A percentile compares a stretch with the other conserved stretches of the same genome.
Conservation (phyloP, 2,797 vertebrate genomes). For the Poecilia velifera region DNA sequence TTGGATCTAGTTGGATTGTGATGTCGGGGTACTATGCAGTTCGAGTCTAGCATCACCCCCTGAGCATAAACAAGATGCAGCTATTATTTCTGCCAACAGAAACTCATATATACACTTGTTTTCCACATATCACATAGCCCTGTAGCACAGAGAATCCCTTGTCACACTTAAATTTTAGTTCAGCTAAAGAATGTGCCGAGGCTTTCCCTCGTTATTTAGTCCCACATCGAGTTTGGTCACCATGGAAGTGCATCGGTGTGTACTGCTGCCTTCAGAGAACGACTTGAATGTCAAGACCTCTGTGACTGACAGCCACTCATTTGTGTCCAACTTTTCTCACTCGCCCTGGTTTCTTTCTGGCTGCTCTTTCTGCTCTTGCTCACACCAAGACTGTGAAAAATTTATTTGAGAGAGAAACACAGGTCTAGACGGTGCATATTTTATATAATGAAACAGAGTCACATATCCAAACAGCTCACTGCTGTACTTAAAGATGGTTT, state of each 20-base stretch:
- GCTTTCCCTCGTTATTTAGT: conserved; percentile 20
- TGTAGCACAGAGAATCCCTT: background rate
- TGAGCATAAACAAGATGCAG: background rate
- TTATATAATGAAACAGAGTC: conserved; percentile 25
- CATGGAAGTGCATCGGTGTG: background rate
- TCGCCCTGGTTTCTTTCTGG: conserved; percentile 20
- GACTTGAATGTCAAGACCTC: conserved; percentile 31
- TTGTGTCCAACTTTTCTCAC: background rate
- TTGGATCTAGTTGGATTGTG: background rate
- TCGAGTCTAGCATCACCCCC: background rate
- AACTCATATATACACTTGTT: background rate
- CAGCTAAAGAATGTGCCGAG: conserved; percentile 14
- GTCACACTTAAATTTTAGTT: conserved; percentile 3
- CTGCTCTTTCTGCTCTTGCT: conserved; percentile 4
- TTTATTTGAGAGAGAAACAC: conserved; percentile 40
- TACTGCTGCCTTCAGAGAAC: conserved; percentile 1
- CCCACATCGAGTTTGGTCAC: conserved; percentile 19
- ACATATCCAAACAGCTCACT: conserved; percentile 25
- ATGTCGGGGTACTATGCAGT: background rate
- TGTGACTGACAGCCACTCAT: conserved; percentile 24
- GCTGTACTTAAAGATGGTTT: background rate
- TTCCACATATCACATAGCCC: background rate
- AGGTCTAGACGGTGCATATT: conserved; percentile 29
- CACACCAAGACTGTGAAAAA: background rate
- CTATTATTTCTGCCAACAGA: background rate